Base-by-base conservation (phyloP, 2,888 invertebrate species). In the Oligia fasciuncula region DNA sequence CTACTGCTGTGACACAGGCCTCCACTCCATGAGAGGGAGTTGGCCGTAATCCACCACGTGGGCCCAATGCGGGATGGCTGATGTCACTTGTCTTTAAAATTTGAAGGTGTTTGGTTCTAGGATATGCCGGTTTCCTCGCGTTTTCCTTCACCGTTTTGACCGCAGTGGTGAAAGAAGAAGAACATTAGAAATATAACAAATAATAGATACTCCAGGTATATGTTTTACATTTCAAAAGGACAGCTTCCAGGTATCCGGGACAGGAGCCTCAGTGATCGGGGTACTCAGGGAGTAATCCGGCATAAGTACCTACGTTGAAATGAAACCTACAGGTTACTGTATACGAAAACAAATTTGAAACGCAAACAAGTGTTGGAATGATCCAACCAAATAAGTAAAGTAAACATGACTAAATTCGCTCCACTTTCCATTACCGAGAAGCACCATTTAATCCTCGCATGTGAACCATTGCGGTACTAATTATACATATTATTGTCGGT, bases 381-480 rank as follows among this genome's bases (percentile, higher is more conserved):
- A 29, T 29, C 29, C 29, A 29, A 29, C 19, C 19, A 51, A 71
- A 19, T 62, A 70, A 35, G 1, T 80, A 14, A 63, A 43, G 35
- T 72, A 63, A 60, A 73, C 51, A 19, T 76, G 14, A 66, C 46
- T 4, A n/a, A 72, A 46, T 54, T 62, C 40, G 14, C 11, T 62
- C 8, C 54, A 68, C n/a, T 60, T 73, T 63, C 17, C 4, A 17
- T 46, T 70, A 70, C 35, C 14, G 11, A 63, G 57, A 69, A 81
- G 35, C 14, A 8, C 14, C 35, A 68, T 57, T 0, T 40, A 57
- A 43, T 1, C 17, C 29, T 13, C 23, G 51, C 29, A 51, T 73
- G 35, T 70, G 13, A 51, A 70, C 17, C 43, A 54, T 70, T 11
- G 19, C n/a, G 49, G 17, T 35, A 51, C n/a, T 3, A 17, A 68